Evolutionary conservation across 2,888 invertebrate species (phyloP).

Genomic region (Drosophila differens): DNA sequence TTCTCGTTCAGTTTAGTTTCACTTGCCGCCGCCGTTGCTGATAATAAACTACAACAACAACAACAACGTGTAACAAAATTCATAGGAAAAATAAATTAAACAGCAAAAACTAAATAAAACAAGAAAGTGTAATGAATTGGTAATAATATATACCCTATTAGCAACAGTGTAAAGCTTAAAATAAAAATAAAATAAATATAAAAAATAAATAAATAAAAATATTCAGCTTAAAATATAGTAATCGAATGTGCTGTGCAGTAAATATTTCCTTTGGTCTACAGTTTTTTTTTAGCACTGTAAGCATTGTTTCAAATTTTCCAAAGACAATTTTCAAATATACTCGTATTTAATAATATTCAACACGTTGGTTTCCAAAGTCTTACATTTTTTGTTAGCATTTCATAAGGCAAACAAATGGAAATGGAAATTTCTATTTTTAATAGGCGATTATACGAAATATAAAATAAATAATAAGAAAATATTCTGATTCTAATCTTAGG

Average conservation of each 20-base stretch:
- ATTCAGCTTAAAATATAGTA: background rate
- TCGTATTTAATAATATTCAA: background rate
- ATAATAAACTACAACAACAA: slow-evolving; percentile 49
- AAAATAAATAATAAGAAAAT: background rate
- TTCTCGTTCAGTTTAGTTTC: slow-evolving; percentile 69
- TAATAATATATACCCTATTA: slow-evolving; percentile 38
- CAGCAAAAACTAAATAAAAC: slow-evolving; percentile 7
- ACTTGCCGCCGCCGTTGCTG: slow-evolving; percentile 71
- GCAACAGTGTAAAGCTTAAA: background rate
- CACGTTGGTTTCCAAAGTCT: background rate
- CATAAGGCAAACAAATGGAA: background rate
- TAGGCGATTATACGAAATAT: background rate
- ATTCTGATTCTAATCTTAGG: background rate
- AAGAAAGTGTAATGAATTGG: slow-evolving; percentile 1
- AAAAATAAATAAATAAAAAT: background rate
- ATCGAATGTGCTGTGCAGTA: background rate
- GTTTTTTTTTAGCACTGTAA: background rate
- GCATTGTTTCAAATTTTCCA: background rate
- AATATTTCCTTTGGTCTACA: background rate
- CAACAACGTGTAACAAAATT: slow-evolving; percentile 30
- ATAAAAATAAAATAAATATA: background rate
- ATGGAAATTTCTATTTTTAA: background rate
- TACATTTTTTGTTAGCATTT: background rate
- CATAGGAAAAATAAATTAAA: slow-evolving; percentile 38
- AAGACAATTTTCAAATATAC: background rate